Conservation (phyloP, 2,113 vertebrate species). For the Chionomys nivalis region DNA sequence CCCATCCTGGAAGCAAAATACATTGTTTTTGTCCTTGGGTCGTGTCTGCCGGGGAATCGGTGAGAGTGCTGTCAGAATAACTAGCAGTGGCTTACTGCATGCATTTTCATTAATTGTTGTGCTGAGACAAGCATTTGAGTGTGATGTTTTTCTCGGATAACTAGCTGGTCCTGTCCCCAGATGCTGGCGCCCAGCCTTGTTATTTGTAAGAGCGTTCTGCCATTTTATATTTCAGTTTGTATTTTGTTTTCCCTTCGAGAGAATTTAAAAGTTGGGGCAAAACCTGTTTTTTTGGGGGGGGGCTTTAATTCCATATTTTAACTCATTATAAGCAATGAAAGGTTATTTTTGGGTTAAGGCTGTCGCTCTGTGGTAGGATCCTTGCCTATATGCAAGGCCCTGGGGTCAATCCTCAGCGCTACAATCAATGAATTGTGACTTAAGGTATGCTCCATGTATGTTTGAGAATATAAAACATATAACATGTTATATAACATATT, state of each 20-base stretch:
- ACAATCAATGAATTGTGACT: not conserved
- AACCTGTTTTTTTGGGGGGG: not conserved
- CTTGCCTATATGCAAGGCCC: not conserved
- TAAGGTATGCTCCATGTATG: no score
- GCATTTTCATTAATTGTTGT: not conserved
- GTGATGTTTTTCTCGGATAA: not conserved
- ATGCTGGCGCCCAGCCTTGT: not conserved
- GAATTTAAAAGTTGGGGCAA: constrained; percentile 26
- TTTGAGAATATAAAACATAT: not conserved
- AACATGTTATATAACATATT: no score
- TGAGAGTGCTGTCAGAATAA: not conserved
- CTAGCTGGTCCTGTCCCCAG: not conserved
- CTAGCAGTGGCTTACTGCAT: not conserved
- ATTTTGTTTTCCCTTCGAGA: not conserved
- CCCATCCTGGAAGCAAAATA: not conserved
- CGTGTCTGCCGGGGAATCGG: not conserved
- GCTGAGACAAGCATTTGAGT: not conserved
- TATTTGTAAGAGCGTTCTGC: constrained; percentile 1
- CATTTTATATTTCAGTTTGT: not conserved
- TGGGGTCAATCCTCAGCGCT: not conserved
- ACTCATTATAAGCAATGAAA: not conserved
- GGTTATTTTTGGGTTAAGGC: not conserved
- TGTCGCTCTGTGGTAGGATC: not conserved
- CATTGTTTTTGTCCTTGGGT: not conserved
- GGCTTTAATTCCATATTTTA: not conserved